Percentiles rank a stretch among this genome's conserved stretches.
These are phyloP conservation scores for Sebastes cheni DNA, from an alignment of 2,797 vertebrate species.

Conservation along the genomic window DNA sequence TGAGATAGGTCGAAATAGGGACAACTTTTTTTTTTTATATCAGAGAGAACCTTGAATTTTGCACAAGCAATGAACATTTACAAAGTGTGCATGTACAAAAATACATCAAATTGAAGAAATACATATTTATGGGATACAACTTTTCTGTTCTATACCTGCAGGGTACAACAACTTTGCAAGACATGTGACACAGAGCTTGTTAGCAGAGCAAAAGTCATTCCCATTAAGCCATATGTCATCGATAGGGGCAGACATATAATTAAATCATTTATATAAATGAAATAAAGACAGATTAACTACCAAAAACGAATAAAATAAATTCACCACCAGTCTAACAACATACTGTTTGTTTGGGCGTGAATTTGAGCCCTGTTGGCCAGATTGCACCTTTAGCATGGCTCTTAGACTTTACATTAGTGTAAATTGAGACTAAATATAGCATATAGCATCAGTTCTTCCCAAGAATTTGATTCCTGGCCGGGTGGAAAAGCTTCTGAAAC, in stretches of 20 bases:
- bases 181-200: background rate
- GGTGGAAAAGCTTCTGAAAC: background rate
- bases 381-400: background rate
- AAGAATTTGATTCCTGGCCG: slow-evolving; percentile 13
- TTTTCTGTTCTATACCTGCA: background rate
- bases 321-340: background rate
- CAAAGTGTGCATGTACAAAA: background rate
- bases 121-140: background rate
- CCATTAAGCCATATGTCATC: background rate
- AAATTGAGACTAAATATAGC: background rate
- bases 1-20: slow-evolving; percentile 66
- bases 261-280: slow-evolving; percentile 1
- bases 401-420: background rate
- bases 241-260: background rate
- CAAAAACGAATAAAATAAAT: background rate
- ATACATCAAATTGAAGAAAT: background rate
- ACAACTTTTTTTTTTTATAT: slow-evolving; percentile 30
- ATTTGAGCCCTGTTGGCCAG: background rate
- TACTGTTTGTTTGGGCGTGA: background rate
- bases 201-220: background rate
- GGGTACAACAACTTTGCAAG: background rate
- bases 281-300: background rate
- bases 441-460: background rate
- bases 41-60: slow-evolving; percentile 19
- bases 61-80: background rate